Evolutionary conservation across 2,888 invertebrate species (phyloP).

Genomic region (Himalopsyche tibetana): DNA sequence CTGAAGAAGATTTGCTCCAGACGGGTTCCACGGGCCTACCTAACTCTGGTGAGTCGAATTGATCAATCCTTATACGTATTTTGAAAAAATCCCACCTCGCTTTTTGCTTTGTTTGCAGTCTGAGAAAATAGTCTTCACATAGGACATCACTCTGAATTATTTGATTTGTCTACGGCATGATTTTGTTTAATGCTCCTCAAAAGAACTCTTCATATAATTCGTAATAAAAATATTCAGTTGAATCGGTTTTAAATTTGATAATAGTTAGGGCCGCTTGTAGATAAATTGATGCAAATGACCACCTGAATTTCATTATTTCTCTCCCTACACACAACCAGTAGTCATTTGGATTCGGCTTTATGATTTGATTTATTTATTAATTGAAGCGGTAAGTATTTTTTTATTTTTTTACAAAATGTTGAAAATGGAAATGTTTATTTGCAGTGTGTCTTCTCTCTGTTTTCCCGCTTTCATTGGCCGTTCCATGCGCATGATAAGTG

Average conservation of each 20-base stretch:
- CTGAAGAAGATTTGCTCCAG: slow-evolving; percentile 74
- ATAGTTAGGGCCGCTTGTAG: no score
- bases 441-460: slow-evolving; percentile 74
- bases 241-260: no score
- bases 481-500: slow-evolving; percentile 11
- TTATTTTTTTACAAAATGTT: slow-evolving; percentile 64
- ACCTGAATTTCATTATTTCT: background rate
- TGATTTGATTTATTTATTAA: slow-evolving; percentile 19
- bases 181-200: no score
- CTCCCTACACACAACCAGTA: background rate
- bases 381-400: slow-evolving; percentile 64
- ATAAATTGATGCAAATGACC: no score
- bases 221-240: no score
- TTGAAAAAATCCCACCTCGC: background rate
- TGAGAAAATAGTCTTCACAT: no score
- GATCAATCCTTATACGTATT: background rate
- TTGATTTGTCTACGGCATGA: no score
- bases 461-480: slow-evolving; percentile 66
- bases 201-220: no score
- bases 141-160: no score
- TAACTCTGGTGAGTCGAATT: slow-evolving; percentile 72
- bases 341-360: slow-evolving; percentile 2
- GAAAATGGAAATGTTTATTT: slow-evolving; percentile 73
- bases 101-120: background rate
- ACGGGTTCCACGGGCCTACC: slow-evolving; percentile 73